Evolutionary conservation across 35 echinoderm and acorn worm genomes (phyloP).

Genomic region (Heliocidaris tuberculata): DNA sequence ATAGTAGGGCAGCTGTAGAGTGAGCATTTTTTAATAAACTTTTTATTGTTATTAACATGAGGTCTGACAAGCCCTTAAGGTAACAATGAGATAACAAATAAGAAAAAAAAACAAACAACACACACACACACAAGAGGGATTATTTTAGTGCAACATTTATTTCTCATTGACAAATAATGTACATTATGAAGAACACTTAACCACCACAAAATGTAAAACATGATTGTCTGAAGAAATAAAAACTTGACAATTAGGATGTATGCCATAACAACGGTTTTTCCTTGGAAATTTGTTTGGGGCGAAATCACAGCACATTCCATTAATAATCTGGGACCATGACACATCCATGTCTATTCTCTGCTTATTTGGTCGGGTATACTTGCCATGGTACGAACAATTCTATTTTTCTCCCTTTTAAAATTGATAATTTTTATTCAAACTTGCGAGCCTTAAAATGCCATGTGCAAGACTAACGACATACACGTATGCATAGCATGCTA

Average conservation of each 20-base stretch:
- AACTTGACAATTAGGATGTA: not conserved
- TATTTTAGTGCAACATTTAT: slow-evolving; percentile 43
- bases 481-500: not conserved
- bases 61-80: too few species aligned
- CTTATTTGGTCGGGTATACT: not conserved
- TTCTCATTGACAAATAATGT: slow-evolving; percentile 45
- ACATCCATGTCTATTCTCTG: not conserved
- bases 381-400: not conserved
- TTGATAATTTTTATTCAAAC: not conserved
- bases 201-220: slow-evolving; percentile 41
- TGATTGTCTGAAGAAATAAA: not conserved
- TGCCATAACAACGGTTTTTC: not conserved
- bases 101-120: too few species aligned
- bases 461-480: not conserved
- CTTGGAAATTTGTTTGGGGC: not conserved
- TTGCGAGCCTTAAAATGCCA: not conserved
- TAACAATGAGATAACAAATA: not conserved
- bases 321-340: not conserved
- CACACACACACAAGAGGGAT: not conserved
- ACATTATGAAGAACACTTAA: slow-evolving; percentile 45
- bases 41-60: too few species aligned
- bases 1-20: too few species aligned
- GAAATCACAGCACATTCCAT: not conserved
- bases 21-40: too few species aligned
- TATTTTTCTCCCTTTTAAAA: not conserved